Evolutionary conservation across 2,888 invertebrate species (phyloP).

Genomic region (Caenorhabditis sp.): DNA sequence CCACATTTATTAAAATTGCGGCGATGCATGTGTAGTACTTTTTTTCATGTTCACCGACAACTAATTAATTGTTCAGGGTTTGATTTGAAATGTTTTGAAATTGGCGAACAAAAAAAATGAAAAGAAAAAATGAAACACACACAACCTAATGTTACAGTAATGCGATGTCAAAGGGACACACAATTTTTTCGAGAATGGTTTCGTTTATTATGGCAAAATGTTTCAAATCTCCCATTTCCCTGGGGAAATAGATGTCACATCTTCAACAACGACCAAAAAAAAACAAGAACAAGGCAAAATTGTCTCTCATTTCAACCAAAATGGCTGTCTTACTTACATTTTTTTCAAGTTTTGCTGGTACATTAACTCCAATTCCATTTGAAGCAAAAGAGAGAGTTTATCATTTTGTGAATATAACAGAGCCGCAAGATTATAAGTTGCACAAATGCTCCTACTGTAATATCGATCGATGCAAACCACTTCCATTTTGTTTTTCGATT

Average conservation of each 20-base stretch:
- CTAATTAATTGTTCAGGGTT: not conserved
- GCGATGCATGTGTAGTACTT: not conserved
- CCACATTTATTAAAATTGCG: not conserved
- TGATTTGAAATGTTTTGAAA: no score
- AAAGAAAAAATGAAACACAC: no score
- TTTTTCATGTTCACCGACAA: not conserved
- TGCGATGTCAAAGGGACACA: no score
- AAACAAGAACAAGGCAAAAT: not conserved
- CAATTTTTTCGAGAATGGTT: no score
- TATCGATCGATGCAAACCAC: slow-evolving; percentile 39
- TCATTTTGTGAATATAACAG: not conserved
- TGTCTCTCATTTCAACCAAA: not conserved
- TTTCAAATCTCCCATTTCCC: not conserved
- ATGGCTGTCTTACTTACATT: not conserved
- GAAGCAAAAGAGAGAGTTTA: not conserved
- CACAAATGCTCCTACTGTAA: slow-evolving; percentile 42
- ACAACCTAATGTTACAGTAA: no score
- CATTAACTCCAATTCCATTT: not conserved
- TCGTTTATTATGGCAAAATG: not conserved
- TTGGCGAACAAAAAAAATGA: no score
- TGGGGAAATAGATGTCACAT: not conserved
- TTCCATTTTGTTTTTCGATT: slow-evolving; percentile 47
- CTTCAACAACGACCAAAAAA: no score
- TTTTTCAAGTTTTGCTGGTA: not conserved
- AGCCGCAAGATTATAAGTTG: not conserved